Evolutionary conservation across 2,797 vertebrate genomes (phyloP).

Genomic region (Eulemur albifrons): DNA sequence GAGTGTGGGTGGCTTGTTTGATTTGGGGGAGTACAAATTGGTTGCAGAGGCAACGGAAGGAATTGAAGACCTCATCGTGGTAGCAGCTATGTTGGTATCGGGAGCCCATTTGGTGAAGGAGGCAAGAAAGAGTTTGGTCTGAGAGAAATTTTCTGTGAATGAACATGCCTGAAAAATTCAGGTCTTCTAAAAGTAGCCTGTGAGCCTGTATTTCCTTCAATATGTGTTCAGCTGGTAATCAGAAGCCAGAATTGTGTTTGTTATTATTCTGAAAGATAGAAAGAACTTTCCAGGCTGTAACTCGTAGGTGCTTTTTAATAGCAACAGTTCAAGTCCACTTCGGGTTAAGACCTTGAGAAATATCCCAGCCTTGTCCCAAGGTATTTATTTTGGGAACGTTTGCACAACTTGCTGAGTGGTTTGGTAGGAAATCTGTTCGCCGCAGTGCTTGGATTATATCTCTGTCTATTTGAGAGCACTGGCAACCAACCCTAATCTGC

Average conservation of each 20-base stretch:
- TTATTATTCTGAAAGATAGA: conserved; percentile 66
- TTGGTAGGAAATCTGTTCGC: conserved; percentile 52
- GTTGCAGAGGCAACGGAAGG: not conserved
- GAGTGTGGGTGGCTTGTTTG: not conserved
- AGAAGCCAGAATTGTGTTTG: conserved; percentile 70
- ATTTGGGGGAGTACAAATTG: not conserved
- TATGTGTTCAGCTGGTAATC: conserved; percentile 17
- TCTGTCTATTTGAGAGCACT: not conserved
- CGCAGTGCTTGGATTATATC: not conserved
- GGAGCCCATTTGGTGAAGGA: not conserved
- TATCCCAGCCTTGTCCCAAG: conserved; percentile 20
- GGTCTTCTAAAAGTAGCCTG: conserved; percentile 51
- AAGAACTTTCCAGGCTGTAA: conserved; percentile 59
- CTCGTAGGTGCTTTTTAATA: conserved; percentile 50
- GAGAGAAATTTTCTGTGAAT: not conserved
- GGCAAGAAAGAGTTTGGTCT: not conserved
- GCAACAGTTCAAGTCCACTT: conserved; percentile 29
- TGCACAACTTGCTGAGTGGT: conserved; percentile 48
- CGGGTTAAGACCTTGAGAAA: conserved; percentile 54
- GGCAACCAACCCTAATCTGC: not conserved
- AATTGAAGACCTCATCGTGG: accelerated
- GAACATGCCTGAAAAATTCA: not conserved
- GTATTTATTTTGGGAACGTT: conserved; percentile 64
- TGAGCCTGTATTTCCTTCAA: conserved; percentile 66
- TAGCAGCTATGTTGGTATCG: not conserved